phyloP scores from a whole-genome alignment of 2,113 vertebrate genomes.

The Protobothrops mucrosquamatus region DNA sequence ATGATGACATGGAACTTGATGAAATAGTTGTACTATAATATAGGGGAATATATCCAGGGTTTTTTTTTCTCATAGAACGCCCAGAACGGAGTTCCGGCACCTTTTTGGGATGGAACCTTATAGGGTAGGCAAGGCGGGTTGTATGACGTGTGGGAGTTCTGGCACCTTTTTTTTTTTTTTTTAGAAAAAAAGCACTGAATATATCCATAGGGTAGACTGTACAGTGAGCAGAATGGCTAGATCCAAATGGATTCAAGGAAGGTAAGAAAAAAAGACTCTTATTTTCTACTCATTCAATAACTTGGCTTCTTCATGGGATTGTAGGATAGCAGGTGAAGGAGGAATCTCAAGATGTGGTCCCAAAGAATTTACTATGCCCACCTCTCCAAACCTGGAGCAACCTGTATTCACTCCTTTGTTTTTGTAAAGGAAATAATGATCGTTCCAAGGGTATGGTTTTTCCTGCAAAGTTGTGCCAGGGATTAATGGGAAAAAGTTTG shows the following conservation, averaged over 20 bases:
- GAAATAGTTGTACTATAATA: neutral
- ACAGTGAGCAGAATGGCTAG: neutral
- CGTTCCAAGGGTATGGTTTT: neutral
- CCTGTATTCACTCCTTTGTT: neutral
- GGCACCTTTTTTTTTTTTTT: too few relatives aligned
- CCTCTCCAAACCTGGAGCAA: neutral
- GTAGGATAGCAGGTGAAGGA: neutral
- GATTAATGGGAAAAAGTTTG: neutral
- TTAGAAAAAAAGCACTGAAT: neutral
- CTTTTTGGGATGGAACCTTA: too few relatives aligned
- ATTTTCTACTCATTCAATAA: neutral
- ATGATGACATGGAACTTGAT: neutral
- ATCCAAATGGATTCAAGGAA: neutral
- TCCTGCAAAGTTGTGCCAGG: neutral
- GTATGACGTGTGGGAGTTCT: too few relatives aligned
- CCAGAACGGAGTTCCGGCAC: too few relatives aligned
- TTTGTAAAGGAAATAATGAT: neutral
- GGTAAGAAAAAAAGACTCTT: neutral
- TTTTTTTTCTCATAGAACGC: too few relatives aligned
- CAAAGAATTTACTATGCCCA: neutral
- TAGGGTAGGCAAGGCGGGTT: too few relatives aligned
- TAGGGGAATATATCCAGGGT: neutral
- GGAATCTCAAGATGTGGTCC: neutral
- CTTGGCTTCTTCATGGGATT: neutral
- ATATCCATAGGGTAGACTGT: neutral